Conservation (phyloP, 1,140 invertebrate genomes). For the Drosophila ercepeae region DNA sequence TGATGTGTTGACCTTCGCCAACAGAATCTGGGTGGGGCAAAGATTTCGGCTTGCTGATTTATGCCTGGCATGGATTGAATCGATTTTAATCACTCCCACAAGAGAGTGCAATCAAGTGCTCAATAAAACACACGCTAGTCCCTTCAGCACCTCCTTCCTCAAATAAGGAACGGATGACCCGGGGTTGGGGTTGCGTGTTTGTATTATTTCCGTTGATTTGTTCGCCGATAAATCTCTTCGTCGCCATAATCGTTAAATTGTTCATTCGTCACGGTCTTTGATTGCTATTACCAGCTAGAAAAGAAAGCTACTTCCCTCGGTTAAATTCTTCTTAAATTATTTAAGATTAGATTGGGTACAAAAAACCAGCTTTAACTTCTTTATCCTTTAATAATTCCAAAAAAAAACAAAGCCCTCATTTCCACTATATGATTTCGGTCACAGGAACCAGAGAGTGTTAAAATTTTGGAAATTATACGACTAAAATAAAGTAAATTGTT, state of each 20-base stretch:
- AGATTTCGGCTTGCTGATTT: constrained; percentile 58
- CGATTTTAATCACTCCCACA: constrained; percentile 77
- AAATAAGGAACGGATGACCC: constrained; percentile 18
- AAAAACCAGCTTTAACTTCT: too few relatives aligned
- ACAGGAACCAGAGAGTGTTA: background rate
- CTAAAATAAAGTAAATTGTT: constrained; percentile 39
- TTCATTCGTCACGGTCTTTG: constrained; percentile 74
- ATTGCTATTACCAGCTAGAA: constrained; percentile 47
- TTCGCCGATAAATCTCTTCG: constrained; percentile 77
- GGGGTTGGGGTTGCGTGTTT: constrained; percentile 33
- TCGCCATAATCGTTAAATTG: constrained; percentile 78
- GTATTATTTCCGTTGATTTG: constrained; percentile 73
- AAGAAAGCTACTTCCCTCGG: background rate
- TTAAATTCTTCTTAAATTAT: too few relatives aligned
- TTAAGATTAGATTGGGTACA: too few relatives aligned
- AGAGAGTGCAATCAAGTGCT: constrained; percentile 73
- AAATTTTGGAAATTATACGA: constrained; percentile 19
- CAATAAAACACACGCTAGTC: constrained; percentile 72
- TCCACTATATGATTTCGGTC: background rate
- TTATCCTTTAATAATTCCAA: too few relatives aligned
- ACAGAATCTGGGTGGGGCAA: constrained; percentile 8
- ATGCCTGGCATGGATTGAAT: constrained; percentile 70
- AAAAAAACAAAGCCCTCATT: background rate
- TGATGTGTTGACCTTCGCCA: constrained; percentile 42
- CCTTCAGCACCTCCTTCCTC: constrained; percentile 24